Conservation (phyloP, 2,113 vertebrate genomes). For the Antechinus flavipes region DNA sequence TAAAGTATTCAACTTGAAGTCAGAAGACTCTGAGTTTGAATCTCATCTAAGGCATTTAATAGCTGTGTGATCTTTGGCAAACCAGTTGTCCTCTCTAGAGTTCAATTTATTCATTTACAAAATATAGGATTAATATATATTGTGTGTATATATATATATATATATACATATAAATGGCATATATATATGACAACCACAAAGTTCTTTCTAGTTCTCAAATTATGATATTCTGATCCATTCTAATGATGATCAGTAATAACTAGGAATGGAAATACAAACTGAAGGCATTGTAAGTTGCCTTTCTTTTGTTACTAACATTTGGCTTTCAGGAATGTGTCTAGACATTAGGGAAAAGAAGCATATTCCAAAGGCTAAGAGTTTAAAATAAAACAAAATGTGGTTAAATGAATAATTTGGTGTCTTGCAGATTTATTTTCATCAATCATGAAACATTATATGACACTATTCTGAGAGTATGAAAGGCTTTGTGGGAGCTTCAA, state of each 20-base stretch:
- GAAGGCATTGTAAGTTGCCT: not conserved
- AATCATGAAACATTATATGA: not conserved
- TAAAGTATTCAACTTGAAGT: not conserved
- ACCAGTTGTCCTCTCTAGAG: not conserved
- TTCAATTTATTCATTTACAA: not conserved
- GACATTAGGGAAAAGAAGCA: not conserved
- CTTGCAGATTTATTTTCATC: conserved; percentile 16
- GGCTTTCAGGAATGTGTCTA: not conserved
- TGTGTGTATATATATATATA: no score
- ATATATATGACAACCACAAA: not conserved
- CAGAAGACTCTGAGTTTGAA: not conserved
- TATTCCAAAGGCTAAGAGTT: not conserved
- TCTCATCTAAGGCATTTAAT: not conserved
- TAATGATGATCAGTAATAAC: not conserved
- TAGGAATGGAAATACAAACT: not conserved
- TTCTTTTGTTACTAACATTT: conserved; percentile 12
- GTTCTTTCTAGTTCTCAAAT: not conserved
- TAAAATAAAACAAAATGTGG: conserved; percentile 25
- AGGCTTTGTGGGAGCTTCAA: conserved; percentile 5
- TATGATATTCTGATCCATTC: not conserved
- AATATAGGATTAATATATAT: not conserved
- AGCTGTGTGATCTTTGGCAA: not conserved
- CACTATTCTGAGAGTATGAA: not conserved
- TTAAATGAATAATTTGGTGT: conserved; percentile 3
- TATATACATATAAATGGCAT: no score